Percentiles rank a stretch among this genome's conserved stretches.
Conservation (phyloP, 2,888 invertebrate species). For the Spodoptera littoralis region DNA sequence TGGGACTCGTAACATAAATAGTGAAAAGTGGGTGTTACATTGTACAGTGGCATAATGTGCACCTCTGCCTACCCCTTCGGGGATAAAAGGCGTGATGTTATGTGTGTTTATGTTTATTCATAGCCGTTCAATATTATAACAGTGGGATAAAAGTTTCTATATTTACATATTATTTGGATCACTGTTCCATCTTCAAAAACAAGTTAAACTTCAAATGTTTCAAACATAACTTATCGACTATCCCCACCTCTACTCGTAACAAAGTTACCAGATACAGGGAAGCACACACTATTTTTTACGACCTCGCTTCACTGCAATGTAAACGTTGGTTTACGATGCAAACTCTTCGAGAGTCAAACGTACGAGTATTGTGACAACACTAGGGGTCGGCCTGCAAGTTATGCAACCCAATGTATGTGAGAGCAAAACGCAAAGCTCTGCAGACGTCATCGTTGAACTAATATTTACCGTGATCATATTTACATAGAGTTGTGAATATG, state of each 20-base stretch:
- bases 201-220: too few relatives aligned
- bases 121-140: too few relatives aligned
- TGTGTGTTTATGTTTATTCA: too few relatives aligned
- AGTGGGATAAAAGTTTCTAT: not conserved
- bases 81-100: too few relatives aligned
- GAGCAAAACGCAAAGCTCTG: not conserved
- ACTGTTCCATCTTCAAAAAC: too few relatives aligned
- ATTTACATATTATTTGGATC: not conserved
- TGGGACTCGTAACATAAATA: too few relatives aligned
- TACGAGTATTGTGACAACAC: conserved; percentile 15
- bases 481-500: not conserved
- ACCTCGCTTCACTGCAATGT: conserved; percentile 31
- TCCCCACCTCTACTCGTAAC: conserved; percentile 30
- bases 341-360: conserved; percentile 24
- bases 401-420: conserved; percentile 4
- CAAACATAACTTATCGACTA: conserved; percentile 8
- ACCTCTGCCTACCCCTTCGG: too few relatives aligned
- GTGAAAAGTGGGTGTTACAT: too few relatives aligned
- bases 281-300: conserved; percentile 49
- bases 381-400: conserved; percentile 2
- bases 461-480: not conserved
- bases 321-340: conserved; percentile 37
- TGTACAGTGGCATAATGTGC: too few relatives aligned
- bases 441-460: not conserved
- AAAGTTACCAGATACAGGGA: conserved; percentile 35